Evolutionary conservation across 2,888 invertebrate species (phyloP).

Genomic region (Plutella xylostella): DNA sequence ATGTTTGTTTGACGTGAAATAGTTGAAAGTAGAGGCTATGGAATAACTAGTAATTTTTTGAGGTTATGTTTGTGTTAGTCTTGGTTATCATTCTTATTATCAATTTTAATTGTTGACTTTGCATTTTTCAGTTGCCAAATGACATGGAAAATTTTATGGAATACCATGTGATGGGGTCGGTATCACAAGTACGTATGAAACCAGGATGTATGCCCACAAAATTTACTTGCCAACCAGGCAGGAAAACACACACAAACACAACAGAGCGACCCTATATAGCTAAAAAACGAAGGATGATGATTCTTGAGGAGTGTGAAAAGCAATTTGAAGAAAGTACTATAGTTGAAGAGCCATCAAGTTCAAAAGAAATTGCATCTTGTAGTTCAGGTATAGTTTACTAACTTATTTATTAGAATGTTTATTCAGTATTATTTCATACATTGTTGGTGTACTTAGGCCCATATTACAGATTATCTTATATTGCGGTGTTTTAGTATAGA

Average conservation of each 20-base stretch:
- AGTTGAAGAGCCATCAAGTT: slow-evolving; percentile 3
- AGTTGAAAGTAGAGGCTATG: too few relatives aligned
- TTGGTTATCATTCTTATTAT: too few relatives aligned
- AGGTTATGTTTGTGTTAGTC: too few relatives aligned
- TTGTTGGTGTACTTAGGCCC: too few relatives aligned
- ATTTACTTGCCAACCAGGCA: slow-evolving; percentile 24
- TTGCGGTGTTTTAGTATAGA: too few relatives aligned
- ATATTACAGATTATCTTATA: too few relatives aligned
- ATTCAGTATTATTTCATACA: slow-evolving; percentile 1
- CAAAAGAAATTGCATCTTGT: slow-evolving; percentile 6
- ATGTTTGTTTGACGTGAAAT: too few relatives aligned
- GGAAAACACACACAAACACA: slow-evolving; percentile 15
- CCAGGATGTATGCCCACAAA: slow-evolving; percentile 24
- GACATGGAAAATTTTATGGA: slow-evolving; percentile 28
- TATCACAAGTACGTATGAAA: slow-evolving; percentile 27
- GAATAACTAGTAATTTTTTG: too few relatives aligned
- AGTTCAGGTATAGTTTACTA: slow-evolving; percentile 6
- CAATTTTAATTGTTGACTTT: too few relatives aligned
- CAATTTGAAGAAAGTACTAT: slow-evolving; percentile 9
- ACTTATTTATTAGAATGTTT: background rate
- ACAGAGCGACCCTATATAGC: slow-evolving; percentile 15
- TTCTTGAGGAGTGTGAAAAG: slow-evolving; percentile 15
- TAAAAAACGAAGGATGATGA: slow-evolving; percentile 16
- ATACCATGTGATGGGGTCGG: slow-evolving; percentile 27
- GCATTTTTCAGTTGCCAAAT: slow-evolving; percentile 27